These are phyloP conservation scores for Schizotus pectinicornis DNA, from an alignment of 2,888 invertebrate genomes.

Conservation along the genomic window DNA sequence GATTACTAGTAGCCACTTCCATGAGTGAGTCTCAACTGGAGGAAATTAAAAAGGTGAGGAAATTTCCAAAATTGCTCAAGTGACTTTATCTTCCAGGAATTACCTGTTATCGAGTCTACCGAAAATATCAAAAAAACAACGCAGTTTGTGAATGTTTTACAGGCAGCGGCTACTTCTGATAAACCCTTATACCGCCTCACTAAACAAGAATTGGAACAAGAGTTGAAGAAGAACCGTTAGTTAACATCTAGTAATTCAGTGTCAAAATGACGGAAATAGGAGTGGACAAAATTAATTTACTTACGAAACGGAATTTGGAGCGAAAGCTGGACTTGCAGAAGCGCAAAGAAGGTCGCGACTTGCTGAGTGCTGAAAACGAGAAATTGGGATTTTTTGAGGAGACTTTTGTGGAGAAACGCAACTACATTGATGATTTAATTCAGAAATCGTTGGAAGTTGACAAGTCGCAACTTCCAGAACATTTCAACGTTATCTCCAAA, in stretches of 20 bases:
- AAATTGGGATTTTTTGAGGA: constrained; percentile 74
- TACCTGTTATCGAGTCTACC: constrained; percentile 41
- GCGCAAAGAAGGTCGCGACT: constrained; percentile 68
- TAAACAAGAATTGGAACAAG: constrained; percentile 60
- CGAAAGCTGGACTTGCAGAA: constrained; percentile 70
- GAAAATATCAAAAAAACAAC: constrained; percentile 48
- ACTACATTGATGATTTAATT: constrained; percentile 69
- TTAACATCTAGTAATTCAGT: constrained; percentile 44
- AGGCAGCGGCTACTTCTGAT: constrained; percentile 59
- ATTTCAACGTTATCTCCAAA: constrained; percentile 73
- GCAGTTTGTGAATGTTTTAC: constrained; percentile 57
- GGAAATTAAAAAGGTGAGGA: constrained; percentile 40
- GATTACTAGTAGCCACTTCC: constrained; percentile 60
- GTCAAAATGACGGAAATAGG: constrained; percentile 48
- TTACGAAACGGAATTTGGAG: constrained; percentile 67
- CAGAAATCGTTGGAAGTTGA: constrained; percentile 59
- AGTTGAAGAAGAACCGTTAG: constrained; percentile 56
- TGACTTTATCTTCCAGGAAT: constrained; percentile 52
- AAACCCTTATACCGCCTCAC: constrained; percentile 59
- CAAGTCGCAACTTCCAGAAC: constrained; percentile 61
- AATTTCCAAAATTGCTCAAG: constrained; percentile 3
- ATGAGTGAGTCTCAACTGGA: constrained; percentile 60
- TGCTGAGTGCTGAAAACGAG: constrained; percentile 68
- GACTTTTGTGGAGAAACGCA: constrained; percentile 70
- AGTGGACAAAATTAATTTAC: constrained; percentile 58